Evolutionary conservation across 1,140 invertebrate species (phyloP).

Genomic region (Diorhabda carinulata): DNA sequence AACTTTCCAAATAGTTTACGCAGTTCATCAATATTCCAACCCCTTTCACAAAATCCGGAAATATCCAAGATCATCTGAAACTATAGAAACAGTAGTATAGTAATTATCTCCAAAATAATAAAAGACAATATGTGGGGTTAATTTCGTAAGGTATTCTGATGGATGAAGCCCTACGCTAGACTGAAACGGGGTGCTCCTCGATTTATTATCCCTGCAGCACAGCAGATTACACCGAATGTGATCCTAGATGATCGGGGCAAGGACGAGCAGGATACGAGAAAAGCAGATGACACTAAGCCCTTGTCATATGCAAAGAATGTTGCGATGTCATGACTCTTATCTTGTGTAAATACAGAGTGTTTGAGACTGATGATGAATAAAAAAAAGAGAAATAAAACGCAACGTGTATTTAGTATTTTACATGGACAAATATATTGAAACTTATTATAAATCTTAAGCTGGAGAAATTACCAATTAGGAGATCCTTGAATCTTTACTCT

Average conservation of each 20-base stretch:
- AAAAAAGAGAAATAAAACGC: too few relatives aligned
- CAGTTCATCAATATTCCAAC: neutral
- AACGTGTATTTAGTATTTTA: too few relatives aligned
- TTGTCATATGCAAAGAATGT: constrained; percentile 40
- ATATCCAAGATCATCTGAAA: neutral
- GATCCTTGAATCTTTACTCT: too few relatives aligned
- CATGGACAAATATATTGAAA: too few relatives aligned
- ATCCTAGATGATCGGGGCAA: constrained; percentile 38
- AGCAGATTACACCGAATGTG: constrained; percentile 42
- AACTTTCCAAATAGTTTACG: too few relatives aligned
- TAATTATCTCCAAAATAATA: neutral
- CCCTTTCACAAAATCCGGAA: neutral
- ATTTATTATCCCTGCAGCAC: constrained; percentile 44
- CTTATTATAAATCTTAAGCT: too few relatives aligned
- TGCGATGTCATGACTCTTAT: constrained; percentile 5
- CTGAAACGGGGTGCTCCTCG: constrained; percentile 35
- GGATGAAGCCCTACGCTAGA: constrained; percentile 12
- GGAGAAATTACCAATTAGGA: too few relatives aligned
- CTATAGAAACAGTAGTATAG: neutral
- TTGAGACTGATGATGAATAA: too few relatives aligned
- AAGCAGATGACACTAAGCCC: constrained; percentile 42
- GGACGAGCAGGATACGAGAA: constrained; percentile 30
- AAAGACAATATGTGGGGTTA: constrained; percentile 14
- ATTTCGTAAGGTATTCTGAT: constrained; percentile 9
- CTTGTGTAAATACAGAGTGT: neutral